Evolutionary conservation across 2,888 invertebrate species (phyloP).

Genomic region (Diarsia dahlii): DNA sequence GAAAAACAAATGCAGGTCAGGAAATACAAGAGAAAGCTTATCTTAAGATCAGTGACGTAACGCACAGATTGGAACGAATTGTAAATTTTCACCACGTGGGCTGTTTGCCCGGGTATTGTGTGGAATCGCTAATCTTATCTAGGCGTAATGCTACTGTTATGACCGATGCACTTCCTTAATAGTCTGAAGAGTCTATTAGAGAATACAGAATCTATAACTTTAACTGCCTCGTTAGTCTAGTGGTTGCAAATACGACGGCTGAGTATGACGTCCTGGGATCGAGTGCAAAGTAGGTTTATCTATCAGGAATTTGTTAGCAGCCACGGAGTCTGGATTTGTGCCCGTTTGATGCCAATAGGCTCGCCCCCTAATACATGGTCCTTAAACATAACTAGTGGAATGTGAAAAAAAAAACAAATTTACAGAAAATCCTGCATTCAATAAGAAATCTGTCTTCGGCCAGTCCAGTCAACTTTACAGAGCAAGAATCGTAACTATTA

Average conservation of each 20-base stretch:
- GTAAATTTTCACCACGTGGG: constrained; percentile 55
- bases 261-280: too few relatives aligned
- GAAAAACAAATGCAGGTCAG: constrained; percentile 52
- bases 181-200: constrained; percentile 29
- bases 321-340: too few relatives aligned
- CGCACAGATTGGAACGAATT: constrained; percentile 51
- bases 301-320: too few relatives aligned
- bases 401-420: too few relatives aligned
- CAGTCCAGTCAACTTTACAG: neutral
- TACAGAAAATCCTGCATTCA: neutral
- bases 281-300: too few relatives aligned
- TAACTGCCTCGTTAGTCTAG: too few relatives aligned
- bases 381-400: too few relatives aligned
- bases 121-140: constrained; percentile 65
- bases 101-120: constrained; percentile 45
- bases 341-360: too few relatives aligned
- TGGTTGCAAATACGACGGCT: too few relatives aligned
- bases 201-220: too few relatives aligned
- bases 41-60: constrained; percentile 60
- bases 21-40: constrained; percentile 62
- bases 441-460: neutral
- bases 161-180: constrained; percentile 59
- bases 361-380: too few relatives aligned
- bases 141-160: constrained; percentile 53
- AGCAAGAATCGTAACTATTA: neutral